These are phyloP conservation scores for Drosophila cardini DNA, from an alignment of 1,140 invertebrate species.

Conservation along the genomic window DNA sequence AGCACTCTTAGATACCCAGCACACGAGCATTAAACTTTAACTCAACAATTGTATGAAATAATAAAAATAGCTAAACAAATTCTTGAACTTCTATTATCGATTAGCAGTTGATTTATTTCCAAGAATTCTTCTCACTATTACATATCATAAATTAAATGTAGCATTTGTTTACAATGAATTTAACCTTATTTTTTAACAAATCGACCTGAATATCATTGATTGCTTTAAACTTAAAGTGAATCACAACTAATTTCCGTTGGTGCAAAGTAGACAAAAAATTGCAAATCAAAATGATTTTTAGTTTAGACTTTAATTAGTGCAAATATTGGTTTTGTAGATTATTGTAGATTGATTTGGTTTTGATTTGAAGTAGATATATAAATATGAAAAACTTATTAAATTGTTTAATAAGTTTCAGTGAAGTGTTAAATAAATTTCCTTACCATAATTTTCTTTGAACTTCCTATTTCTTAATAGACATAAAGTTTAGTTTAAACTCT, in stretches of 20 bases:
- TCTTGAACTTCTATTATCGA: slow-evolving; percentile 7
- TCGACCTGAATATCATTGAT: not conserved
- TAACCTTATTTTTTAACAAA: slow-evolving; percentile 13
- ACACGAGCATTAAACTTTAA: slow-evolving; percentile 7
- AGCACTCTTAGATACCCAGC: slow-evolving; percentile 1
- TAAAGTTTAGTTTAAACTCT: too few relatives aligned
- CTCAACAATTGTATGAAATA: slow-evolving; percentile 16
- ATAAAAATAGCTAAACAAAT: slow-evolving; percentile 9
- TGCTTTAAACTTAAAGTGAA: slow-evolving; percentile 15
- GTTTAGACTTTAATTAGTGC: not conserved
- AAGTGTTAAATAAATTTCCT: not conserved
- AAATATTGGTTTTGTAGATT: not conserved
- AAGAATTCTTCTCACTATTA: not conserved
- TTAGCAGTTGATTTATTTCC: not conserved
- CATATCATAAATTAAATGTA: slow-evolving; percentile 2
- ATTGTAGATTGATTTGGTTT: not conserved
- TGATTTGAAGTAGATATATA: too few relatives aligned
- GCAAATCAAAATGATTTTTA: not conserved
- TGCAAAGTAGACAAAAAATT: not conserved
- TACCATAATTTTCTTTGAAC: not conserved
- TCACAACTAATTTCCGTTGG: slow-evolving; percentile 1
- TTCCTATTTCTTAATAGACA: too few relatives aligned
- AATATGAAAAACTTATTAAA: not conserved
- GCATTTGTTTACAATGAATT: slow-evolving; percentile 23
- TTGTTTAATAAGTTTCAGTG: not conserved